A percentile compares a stretch with the other conserved stretches of the same genome.
phyloP scores from a whole-genome alignment of 2,797 vertebrate genomes.

The Hydrophis major region DNA sequence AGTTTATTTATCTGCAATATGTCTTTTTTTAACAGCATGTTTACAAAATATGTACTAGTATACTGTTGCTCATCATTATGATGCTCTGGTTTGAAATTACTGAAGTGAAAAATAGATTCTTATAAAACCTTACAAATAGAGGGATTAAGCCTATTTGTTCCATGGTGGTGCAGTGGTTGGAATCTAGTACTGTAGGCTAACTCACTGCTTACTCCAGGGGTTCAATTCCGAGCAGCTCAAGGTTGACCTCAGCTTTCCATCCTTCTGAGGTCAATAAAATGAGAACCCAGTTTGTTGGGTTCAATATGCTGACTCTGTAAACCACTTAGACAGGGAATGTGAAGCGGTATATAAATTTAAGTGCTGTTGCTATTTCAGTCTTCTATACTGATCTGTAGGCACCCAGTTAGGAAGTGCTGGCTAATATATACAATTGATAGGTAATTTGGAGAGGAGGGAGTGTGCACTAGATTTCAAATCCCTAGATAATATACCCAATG shows the following conservation, averaged over 20 bases:
- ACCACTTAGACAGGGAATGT: no score
- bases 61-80: not conserved
- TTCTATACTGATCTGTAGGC: not conserved
- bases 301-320: no score
- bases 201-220: no score
- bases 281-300: no score
- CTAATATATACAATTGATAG: not conserved
- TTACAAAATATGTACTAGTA: slow-evolving; percentile 3
- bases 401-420: not conserved
- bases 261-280: no score
- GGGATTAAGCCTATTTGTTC: not conserved
- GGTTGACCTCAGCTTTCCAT: no score
- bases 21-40: slow-evolving; percentile 15
- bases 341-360: no score
- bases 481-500: not conserved
- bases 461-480: not conserved
- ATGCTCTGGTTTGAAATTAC: not conserved
- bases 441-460: fast-evolving
- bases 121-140: not conserved
- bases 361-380: not conserved
- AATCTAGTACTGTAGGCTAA: no score
- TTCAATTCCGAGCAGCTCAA: no score
- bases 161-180: no score
- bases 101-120: not conserved
- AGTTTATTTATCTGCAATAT: not conserved